These are phyloP conservation scores for Fulmarus glacialis DNA, from an alignment of 2,113 vertebrate species.

Conservation along the genomic window DNA sequence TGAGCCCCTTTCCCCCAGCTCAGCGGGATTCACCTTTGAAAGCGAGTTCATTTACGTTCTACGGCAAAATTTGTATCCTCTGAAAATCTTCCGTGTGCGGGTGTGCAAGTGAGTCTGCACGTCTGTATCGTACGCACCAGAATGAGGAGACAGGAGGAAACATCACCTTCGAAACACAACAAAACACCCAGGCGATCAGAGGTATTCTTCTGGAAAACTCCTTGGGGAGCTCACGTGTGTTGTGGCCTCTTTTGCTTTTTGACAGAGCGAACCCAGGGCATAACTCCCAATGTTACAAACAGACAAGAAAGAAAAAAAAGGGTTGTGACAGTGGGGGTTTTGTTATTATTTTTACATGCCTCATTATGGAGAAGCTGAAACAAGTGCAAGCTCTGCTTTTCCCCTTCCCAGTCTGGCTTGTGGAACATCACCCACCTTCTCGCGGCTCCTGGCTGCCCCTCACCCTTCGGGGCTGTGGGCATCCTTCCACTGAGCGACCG, in stretches of 20 bases:
- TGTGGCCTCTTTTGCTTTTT: not conserved
- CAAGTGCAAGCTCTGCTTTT: not conserved
- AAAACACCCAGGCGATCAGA: not conserved
- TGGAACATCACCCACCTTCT: not conserved
- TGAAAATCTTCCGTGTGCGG: not conserved
- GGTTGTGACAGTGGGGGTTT: not conserved
- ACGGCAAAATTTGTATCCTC: accelerated
- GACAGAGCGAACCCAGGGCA: not conserved
- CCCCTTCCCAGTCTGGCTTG: not conserved
- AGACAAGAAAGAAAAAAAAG: not conserved
- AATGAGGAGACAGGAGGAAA: accelerated
- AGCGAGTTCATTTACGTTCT: not conserved
- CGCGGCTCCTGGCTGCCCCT: not conserved
- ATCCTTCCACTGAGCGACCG: not conserved
- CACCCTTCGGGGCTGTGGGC: not conserved
- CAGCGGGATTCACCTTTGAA: not conserved
- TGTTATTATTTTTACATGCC: not conserved
- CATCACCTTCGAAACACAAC: not conserved
- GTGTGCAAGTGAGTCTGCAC: not conserved
- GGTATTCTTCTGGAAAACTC: not conserved
- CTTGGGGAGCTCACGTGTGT: not conserved
- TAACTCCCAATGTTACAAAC: not conserved
- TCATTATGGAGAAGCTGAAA: not conserved
- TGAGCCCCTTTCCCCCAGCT: not conserved
- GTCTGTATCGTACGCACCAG: accelerated